These are phyloP conservation scores for Megathymus violae DNA, from an alignment of 1,140 invertebrate genomes.

Conservation along the genomic window DNA sequence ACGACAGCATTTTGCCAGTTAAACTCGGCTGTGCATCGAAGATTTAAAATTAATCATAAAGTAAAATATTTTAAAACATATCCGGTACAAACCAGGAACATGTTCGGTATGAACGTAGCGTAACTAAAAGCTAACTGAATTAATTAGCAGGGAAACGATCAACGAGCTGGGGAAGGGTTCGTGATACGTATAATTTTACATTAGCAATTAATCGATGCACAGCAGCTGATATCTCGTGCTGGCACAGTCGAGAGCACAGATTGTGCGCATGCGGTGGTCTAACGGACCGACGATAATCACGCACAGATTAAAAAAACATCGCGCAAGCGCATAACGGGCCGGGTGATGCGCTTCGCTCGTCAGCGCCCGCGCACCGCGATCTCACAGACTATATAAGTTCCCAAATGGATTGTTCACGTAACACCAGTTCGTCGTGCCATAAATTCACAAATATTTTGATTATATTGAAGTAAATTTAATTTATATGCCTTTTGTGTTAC, in stretches of 20 bases:
- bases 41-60: no score
- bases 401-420: no score
- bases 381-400: background rate
- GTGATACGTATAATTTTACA: slow-evolving; percentile 31
- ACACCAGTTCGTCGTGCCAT: no score
- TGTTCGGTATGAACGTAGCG: background rate
- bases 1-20: no score
- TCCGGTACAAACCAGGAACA: background rate
- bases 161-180: slow-evolving; percentile 18
- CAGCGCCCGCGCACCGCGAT: slow-evolving; percentile 36
- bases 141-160: slow-evolving; percentile 29
- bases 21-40: no score
- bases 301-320: slow-evolving; percentile 58
- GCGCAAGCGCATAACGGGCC: slow-evolving; percentile 68
- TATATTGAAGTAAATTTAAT: no score
- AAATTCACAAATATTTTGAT: no score
- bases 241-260: slow-evolving; percentile 41
- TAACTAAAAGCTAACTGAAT: slow-evolving; percentile 22
- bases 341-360: slow-evolving; percentile 69
- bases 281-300: slow-evolving; percentile 72
- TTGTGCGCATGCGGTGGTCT: slow-evolving; percentile 63
- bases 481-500: no score
- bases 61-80: no score
- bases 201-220: slow-evolving; percentile 32
- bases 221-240: slow-evolving; percentile 23